Conservation (phyloP, 1,140 invertebrate species). For the Aphis craccivora region DNA sequence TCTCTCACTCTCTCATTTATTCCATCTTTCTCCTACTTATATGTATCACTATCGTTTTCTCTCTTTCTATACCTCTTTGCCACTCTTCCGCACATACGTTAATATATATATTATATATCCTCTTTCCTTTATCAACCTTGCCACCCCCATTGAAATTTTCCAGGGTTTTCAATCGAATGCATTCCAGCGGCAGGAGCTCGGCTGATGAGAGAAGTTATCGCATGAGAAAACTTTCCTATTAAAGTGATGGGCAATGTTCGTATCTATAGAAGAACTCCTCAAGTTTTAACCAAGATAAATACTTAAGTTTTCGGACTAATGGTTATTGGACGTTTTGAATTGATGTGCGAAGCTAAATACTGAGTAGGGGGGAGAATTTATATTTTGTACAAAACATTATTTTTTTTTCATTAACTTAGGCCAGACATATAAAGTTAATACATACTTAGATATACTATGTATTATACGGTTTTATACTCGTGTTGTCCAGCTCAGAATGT, state of each 20-base stretch:
- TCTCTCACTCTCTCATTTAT: no score
- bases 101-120: background rate
- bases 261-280: background rate
- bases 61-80: constrained; percentile 28
- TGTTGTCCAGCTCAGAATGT: background rate
- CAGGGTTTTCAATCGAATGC: constrained; percentile 31
- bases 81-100: background rate
- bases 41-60: background rate
- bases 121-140: constrained; percentile 22
- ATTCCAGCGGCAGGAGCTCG: background rate
- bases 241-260: constrained; percentile 17
- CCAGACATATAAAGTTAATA: background rate
- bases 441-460: background rate
- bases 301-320: constrained; percentile 25
- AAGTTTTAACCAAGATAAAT: constrained; percentile 49
- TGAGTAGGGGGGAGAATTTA: background rate
- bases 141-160: background rate
- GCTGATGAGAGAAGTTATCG: background rate
- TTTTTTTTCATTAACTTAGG: background rate
- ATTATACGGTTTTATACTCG: background rate
- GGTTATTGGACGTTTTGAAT: constrained; percentile 24
- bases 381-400: background rate
- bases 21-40: background rate
- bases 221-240: constrained; percentile 52
- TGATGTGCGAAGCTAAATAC: background rate